A percentile compares a stretch with the other conserved stretches of the same genome.
These are phyloP conservation scores for Tortrix viridana DNA, from an alignment of 2,888 invertebrate species.

Conservation along the genomic window DNA sequence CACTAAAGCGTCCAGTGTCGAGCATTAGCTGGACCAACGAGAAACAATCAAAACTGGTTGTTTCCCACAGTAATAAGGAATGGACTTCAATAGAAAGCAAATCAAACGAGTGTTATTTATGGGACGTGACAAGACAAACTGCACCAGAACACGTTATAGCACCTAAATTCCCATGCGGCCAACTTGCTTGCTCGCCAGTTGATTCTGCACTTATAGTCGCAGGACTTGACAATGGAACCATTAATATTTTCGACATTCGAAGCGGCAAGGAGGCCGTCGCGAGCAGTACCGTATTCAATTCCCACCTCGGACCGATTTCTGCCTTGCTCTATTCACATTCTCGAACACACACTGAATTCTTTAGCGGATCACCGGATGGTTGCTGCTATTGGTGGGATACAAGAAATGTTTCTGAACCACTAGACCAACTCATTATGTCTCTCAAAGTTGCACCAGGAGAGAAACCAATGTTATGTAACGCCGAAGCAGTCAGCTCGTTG, in stretches of 20 bases:
- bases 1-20: constrained; percentile 76
- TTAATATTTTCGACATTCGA: constrained; percentile 89
- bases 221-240: constrained; percentile 70
- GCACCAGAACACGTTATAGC: constrained; percentile 59
- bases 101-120: constrained; percentile 85
- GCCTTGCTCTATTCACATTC: constrained; percentile 85
- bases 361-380: constrained; percentile 86
- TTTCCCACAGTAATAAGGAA: constrained; percentile 82
- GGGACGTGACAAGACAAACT: constrained; percentile 84
- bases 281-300: constrained; percentile 82
- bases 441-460: constrained; percentile 78
- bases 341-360: constrained; percentile 86
- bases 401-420: constrained; percentile 85
- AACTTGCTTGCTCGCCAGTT: constrained; percentile 66
- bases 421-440: constrained; percentile 86
- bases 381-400: constrained; percentile 89
- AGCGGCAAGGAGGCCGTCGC: constrained; percentile 89
- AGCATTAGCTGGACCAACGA: constrained; percentile 90
- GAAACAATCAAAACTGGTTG: constrained; percentile 85
- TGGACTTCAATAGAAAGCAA: constrained; percentile 46
- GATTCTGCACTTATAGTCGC: constrained; percentile 62
- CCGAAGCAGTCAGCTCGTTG: constrained; percentile 86
- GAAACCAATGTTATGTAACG: constrained; percentile 76
- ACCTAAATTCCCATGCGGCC: constrained; percentile 67
- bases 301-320: constrained; percentile 81